A percentile compares a stretch with the other conserved stretches of the same genome.
Evolutionary conservation across 2,888 invertebrate genomes (phyloP).

Genomic region (Meta bourneti): DNA sequence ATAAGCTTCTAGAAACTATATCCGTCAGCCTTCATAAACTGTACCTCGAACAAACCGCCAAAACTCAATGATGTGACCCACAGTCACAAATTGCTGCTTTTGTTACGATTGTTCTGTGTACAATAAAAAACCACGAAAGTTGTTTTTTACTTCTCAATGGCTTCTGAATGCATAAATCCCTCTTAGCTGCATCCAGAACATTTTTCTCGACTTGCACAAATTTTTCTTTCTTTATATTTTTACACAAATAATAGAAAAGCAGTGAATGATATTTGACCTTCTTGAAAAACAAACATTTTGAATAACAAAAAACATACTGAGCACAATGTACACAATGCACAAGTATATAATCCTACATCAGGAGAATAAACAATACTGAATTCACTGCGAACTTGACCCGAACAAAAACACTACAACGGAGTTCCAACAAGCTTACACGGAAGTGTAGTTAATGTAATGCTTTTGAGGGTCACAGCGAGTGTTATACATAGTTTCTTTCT

Average conservation of each 20-base stretch:
- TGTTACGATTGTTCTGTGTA: not conserved
- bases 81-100: not conserved
- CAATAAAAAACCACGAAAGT: not conserved
- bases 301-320: not conserved
- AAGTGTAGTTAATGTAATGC: slow-evolving; percentile 13
- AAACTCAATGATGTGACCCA: not conserved
- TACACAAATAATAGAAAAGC: not conserved
- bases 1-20: not conserved
- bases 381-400: slow-evolving; percentile 43
- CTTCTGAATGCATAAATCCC: not conserved
- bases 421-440: slow-evolving; percentile 4
- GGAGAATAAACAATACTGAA: not conserved
- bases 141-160: not conserved
- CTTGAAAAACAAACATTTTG: not conserved
- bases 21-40: not conserved
- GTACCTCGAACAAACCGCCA: not conserved
- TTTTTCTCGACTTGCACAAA: not conserved
- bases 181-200: not conserved
- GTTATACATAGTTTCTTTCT: not conserved
- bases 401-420: not conserved
- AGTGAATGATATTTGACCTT: not conserved
- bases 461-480: slow-evolving; percentile 31
- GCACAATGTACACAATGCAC: not conserved
- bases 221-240: not conserved
- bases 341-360: not conserved